phyloP scores from a whole-genome alignment of 2,113 vertebrate genomes.

The Neomonachus schauinslandi region DNA sequence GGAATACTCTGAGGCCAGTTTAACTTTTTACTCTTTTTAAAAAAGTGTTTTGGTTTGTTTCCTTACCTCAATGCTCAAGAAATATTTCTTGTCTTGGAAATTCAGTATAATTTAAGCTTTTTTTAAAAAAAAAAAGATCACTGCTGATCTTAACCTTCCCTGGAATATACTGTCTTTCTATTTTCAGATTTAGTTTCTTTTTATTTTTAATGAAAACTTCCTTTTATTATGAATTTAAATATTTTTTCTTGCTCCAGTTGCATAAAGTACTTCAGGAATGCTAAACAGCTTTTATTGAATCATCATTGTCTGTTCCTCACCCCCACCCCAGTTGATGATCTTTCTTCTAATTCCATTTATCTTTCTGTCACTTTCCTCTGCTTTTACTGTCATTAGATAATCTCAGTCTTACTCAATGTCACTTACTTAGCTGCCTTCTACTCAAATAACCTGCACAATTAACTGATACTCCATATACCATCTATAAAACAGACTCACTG shows the following conservation, averaged over 20 bases:
- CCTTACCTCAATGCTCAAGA: background rate
- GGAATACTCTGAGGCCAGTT: background rate
- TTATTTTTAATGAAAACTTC: background rate
- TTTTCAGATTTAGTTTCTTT: background rate
- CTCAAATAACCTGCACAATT: background rate
- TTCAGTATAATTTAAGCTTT: background rate
- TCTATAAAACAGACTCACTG: background rate
- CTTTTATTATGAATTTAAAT: background rate
- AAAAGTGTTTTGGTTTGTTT: background rate
- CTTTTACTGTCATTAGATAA: background rate
- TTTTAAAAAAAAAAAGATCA: background rate
- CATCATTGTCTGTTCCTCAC: background rate
- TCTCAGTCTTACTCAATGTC: background rate
- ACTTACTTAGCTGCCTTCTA: background rate
- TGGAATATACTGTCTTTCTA: background rate
- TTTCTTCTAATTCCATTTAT: constrained; percentile 9
- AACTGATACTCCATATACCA: background rate
- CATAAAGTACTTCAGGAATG: background rate
- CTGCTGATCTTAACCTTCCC: background rate
- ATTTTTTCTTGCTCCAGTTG: background rate
- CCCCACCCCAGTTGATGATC: background rate
- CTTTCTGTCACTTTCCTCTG: background rate
- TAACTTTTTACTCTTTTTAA: background rate
- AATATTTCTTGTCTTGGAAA: background rate
- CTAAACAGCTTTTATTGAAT: background rate